Base-by-base conservation (phyloP, 2,888 invertebrate genomes). In the Cheilosia scutellata region DNA sequence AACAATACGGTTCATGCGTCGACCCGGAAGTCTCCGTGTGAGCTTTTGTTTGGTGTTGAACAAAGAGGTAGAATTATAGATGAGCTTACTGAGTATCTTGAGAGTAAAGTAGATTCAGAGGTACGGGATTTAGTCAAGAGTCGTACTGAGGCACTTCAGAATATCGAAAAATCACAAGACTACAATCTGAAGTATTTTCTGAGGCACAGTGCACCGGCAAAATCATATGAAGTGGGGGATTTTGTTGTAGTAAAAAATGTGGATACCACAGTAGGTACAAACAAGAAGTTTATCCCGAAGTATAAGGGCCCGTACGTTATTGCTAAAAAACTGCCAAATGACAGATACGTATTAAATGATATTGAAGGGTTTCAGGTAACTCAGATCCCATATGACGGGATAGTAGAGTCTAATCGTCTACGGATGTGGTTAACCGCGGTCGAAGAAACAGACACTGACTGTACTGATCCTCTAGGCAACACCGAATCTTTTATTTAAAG, bases 61-160 rank as follows among this genome's bases (percentile, higher is more conserved):
- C 82, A 87, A 47, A 20, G 66, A 4, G 79, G 76, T 9, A 47
- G n/a, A 6, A 11, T 58, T 31, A 20, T 76, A 3, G 66, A 66
- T 11, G 66, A 44, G 0, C 55, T 76, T n/a, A 42, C 42, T 13
- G 42, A 42, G 13, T 42, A 42, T 20, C 20, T 20, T 20, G 20
- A 20, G 20, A 1, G 20, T 20, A 20, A 42, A 11, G 42, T 11
- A 0, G 11, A 42, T 13, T 4, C 11, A 42, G 42, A 13, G 42
- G 13, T 4, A 4, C 4, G 42, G 11, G 9, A 42, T 13, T 42
- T 42, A 42, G 42, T 9, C 1, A 42, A 42, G 42, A 13, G 1
- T 42, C 42, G 42, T 42, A 9, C 13, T 4, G 42, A 42, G 13
- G 42, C 42, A 7, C 9, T 42, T 11, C 6, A 42, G 11, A 9